These are phyloP conservation scores for Euclidia mi DNA, from an alignment of 2,888 invertebrate genomes.

Conservation along the genomic window DNA sequence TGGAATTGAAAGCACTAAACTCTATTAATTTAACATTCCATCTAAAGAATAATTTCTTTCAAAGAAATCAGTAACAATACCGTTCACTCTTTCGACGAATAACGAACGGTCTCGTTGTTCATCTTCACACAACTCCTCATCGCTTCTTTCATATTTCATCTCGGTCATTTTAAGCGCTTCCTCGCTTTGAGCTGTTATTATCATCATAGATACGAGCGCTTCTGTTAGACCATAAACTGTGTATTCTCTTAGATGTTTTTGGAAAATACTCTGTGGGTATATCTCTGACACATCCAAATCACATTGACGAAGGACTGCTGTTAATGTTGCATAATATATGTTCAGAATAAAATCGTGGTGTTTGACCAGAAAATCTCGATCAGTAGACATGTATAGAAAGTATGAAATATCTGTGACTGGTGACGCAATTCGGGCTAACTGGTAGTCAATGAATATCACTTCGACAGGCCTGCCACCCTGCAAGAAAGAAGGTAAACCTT, in stretches of 20 bases:
- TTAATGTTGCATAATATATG: slow-evolving; percentile 75
- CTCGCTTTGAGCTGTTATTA: slow-evolving; percentile 76
- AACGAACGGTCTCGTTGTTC: slow-evolving; percentile 59
- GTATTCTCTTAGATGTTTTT: slow-evolving; percentile 71
- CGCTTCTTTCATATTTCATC: slow-evolving; percentile 67
- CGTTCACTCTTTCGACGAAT: slow-evolving; percentile 76
- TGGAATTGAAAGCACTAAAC: neutral
- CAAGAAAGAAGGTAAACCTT: too few relatives aligned
- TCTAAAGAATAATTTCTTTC: slow-evolving; percentile 69
- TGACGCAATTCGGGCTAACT: slow-evolving; percentile 72
- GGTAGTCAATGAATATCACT: slow-evolving; percentile 73
- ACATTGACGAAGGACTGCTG: slow-evolving; percentile 74
- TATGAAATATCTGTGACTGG: slow-evolving; percentile 78
- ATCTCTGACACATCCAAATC: slow-evolving; percentile 67
- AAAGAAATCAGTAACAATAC: slow-evolving; percentile 75
- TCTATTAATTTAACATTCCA: slow-evolving; percentile 58
- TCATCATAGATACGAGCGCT: slow-evolving; percentile 80
- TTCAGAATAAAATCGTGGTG: slow-evolving; percentile 69
- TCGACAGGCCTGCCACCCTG: slow-evolving; percentile 75
- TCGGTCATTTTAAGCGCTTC: slow-evolving; percentile 77
- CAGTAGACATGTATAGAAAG: slow-evolving; percentile 76
- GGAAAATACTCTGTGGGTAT: slow-evolving; percentile 70
- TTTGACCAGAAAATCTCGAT: slow-evolving; percentile 65
- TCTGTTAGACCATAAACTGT: slow-evolving; percentile 78
- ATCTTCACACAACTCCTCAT: slow-evolving; percentile 57